phyloP scores from a whole-genome alignment of 2,888 invertebrate species.

The Timema cristinae region DNA sequence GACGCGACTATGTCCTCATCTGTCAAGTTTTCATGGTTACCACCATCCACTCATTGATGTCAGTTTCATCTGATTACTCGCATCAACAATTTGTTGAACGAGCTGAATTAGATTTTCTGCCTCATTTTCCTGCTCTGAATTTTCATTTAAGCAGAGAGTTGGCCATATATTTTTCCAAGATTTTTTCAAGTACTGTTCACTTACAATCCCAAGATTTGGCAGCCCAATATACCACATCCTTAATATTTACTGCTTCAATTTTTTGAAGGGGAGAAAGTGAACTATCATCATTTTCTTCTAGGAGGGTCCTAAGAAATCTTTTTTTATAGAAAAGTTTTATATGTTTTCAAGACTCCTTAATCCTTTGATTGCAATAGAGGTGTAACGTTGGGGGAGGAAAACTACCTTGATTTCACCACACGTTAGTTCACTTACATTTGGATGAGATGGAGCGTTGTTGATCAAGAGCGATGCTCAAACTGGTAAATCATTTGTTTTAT shows the following conservation, averaged over 20 bases:
- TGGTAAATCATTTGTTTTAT: conserved; percentile 3
- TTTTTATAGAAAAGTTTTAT: not conserved
- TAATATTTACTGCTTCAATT: not conserved
- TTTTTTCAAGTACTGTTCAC: not conserved
- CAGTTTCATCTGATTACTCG: not conserved
- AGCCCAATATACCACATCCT: conserved; percentile 1
- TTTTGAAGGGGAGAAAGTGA: not conserved
- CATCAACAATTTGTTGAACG: not conserved
- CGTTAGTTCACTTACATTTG: not conserved
- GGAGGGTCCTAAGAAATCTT: not conserved
- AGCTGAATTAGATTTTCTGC: not conserved
- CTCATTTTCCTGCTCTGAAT: not conserved
- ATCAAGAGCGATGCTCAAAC: conserved; percentile 7
- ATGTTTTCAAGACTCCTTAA: conserved; percentile 6
- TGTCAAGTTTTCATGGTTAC: not conserved
- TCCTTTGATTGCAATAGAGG: conserved; percentile 10
- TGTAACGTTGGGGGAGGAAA: conserved; percentile 3
- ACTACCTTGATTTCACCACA: not conserved
- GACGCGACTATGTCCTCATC: not conserved
- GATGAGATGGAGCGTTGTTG: not conserved
- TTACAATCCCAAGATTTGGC: not conserved
- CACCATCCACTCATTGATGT: conserved; percentile 2
- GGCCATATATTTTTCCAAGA: conserved; percentile 6
- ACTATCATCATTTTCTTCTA: not conserved
- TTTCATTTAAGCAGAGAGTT: not conserved